A percentile compares a stretch with the other conserved stretches of the same genome.
These are phyloP conservation scores for Drosophila ficusphila DNA, from an alignment of 1,140 invertebrate species.

Conservation along the genomic window DNA sequence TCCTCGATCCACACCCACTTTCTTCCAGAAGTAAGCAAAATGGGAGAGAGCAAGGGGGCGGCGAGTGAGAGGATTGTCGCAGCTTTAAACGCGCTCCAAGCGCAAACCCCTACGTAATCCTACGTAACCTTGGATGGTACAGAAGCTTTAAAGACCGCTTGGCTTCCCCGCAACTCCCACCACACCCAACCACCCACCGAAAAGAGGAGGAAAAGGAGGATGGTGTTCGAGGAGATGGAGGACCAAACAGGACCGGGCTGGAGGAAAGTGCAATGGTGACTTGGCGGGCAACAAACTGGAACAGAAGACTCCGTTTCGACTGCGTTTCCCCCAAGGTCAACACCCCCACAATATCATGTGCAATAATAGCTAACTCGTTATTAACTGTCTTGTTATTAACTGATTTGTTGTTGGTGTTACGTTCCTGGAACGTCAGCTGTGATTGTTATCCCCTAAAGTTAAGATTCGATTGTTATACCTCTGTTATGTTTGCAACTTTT, in stretches of 20 bases:
- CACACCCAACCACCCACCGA: not conserved
- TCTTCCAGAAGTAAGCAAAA: not conserved
- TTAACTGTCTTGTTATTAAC: not conserved
- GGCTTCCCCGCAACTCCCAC: slow-evolving; percentile 7
- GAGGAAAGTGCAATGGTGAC: slow-evolving; percentile 63
- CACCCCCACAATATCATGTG: slow-evolving; percentile 38
- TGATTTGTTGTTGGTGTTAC: slow-evolving; percentile 17
- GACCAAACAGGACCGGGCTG: slow-evolving; percentile 54
- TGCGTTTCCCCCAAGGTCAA: slow-evolving; percentile 32
- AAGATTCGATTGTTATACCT: slow-evolving; percentile 23
- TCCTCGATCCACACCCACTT: slow-evolving; percentile 11
- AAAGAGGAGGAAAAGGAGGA: slow-evolving; percentile 2
- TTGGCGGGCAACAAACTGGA: slow-evolving; percentile 12
- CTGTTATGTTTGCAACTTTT: slow-evolving; percentile 21
- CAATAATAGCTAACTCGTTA: slow-evolving; percentile 34
- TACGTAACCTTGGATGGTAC: slow-evolving; percentile 57
- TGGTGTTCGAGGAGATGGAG: not conserved
- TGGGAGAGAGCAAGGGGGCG: not conserved
- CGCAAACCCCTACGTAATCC: slow-evolving; percentile 34
- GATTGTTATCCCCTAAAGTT: slow-evolving; percentile 5
- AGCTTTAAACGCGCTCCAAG: slow-evolving; percentile 72
- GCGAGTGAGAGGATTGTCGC: slow-evolving; percentile 13
- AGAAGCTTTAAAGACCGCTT: slow-evolving; percentile 64
- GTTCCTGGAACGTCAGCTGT: slow-evolving; percentile 45
- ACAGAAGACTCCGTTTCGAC: slow-evolving; percentile 3